phyloP scores from a whole-genome alignment of 2,113 vertebrate genomes.

The Lophius piscatorius region DNA sequence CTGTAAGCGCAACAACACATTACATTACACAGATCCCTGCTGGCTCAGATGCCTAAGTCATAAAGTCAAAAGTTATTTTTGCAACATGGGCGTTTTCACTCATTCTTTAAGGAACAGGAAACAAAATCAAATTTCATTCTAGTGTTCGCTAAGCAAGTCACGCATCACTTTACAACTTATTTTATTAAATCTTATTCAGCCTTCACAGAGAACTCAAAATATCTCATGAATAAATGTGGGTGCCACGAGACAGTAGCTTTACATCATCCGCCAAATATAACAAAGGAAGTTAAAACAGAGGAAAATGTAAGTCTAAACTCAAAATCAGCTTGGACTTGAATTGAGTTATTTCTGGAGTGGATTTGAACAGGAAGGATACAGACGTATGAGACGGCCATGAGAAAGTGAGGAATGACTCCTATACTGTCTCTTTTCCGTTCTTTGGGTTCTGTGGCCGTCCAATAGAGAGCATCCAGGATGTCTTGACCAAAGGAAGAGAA shows the following conservation, averaged over 20 bases:
- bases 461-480: conserved; percentile 96
- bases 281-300: too few species aligned
- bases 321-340: too few species aligned
- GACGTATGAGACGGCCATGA: conserved; percentile 97
- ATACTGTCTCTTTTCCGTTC: conserved; percentile 93
- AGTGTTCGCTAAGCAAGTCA: background rate
- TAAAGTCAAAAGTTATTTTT: background rate
- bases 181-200: too few species aligned
- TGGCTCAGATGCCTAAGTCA: background rate
- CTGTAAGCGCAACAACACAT: background rate
- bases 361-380: conserved; percentile 88
- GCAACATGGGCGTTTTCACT: background rate
- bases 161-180: too few species aligned
- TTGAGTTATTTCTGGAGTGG: background rate
- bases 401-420: conserved; percentile 94
- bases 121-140: background rate
- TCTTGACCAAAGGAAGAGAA: conserved; percentile 99
- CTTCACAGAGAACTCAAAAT: too few species aligned
- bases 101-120: background rate
- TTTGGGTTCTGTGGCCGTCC: conserved; percentile 98
- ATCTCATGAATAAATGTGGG: too few species aligned
- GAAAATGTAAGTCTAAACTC: too few species aligned
- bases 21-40: background rate
- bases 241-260: too few species aligned
- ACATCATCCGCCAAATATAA: too few species aligned